These are phyloP conservation scores for Cancer borealis DNA, from an alignment of 2,888 invertebrate genomes.

Conservation along the genomic window DNA sequence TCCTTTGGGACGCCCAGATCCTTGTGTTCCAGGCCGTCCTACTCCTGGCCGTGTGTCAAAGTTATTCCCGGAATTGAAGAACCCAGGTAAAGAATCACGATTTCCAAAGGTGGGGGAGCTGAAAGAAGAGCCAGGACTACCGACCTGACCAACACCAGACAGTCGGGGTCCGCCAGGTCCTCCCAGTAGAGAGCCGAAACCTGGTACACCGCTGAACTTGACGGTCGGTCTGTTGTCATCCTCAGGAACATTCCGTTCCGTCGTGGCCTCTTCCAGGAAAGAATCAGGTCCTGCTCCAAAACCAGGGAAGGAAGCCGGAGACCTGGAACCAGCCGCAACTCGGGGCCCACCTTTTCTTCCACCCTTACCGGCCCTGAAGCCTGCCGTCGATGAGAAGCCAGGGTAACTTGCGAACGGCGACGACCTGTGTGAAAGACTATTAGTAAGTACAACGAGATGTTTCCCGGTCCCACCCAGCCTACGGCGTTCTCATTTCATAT, in stretches of 20 bases:
- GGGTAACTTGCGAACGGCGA: slow-evolving; percentile 39
- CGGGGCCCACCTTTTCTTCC: slow-evolving; percentile 21
- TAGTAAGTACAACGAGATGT: background rate
- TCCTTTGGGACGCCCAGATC: background rate
- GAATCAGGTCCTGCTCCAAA: slow-evolving; percentile 64
- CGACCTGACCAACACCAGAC: slow-evolving; percentile 46
- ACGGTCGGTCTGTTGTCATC: slow-evolving; percentile 50
- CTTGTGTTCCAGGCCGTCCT: background rate
- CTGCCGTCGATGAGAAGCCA: slow-evolving; percentile 41
- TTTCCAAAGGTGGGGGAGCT: slow-evolving; percentile 34
- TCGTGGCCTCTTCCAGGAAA: slow-evolving; percentile 68
- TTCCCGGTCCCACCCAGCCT: background rate
- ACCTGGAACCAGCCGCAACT: background rate
- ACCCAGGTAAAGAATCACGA: background rate
- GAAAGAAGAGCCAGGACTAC: background rate
- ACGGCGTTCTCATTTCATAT: background rate
- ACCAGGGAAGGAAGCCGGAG: slow-evolving; percentile 34
- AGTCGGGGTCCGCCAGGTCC: slow-evolving; percentile 36
- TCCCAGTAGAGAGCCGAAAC: slow-evolving; percentile 47
- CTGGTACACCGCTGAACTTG: slow-evolving; percentile 55
- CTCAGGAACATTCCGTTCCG: slow-evolving; percentile 50
- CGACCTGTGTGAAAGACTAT: slow-evolving; percentile 31
- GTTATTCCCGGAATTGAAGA: background rate
- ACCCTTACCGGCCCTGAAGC: background rate
- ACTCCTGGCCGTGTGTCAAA: background rate